These are phyloP conservation scores for Nycticebus coucang DNA, from an alignment of 2,113 vertebrate genomes.

Conservation along the genomic window DNA sequence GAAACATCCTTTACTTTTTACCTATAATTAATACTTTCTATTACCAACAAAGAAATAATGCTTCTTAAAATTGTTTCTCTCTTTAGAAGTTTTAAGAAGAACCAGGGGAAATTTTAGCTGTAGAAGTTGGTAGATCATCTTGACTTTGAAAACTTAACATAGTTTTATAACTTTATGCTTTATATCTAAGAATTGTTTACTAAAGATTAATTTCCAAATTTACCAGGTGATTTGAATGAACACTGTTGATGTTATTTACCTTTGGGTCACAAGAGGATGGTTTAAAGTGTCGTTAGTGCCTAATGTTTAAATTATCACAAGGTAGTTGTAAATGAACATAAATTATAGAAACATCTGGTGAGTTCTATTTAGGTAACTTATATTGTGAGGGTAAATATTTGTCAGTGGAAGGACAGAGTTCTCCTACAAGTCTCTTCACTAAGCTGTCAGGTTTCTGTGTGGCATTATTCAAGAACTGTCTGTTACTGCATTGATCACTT, in stretches of 20 bases:
- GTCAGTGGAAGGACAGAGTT: background rate
- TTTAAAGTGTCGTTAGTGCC: background rate
- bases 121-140: background rate
- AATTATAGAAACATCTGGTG: background rate
- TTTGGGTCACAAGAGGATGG: background rate
- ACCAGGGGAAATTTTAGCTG: background rate
- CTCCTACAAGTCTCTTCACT: background rate
- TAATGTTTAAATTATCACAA: conserved; percentile 24
- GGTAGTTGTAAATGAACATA: background rate
- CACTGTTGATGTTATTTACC: background rate
- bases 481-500: conserved; percentile 22
- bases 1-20: background rate
- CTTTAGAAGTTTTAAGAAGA: background rate
- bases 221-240: background rate
- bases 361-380: conserved; percentile 11
- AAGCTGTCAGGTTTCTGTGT: background rate
- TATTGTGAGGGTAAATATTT: background rate
- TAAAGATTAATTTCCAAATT: conserved; percentile 34
- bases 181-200: background rate
- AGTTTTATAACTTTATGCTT: conserved; percentile 24
- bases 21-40: background rate
- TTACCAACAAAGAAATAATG: background rate
- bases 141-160: conserved; percentile 27
- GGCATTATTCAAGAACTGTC: background rate
- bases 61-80: background rate